phyloP scores from a whole-genome alignment of 30 jellyfish, hydroid and myxozoan species.

The Cassiopea xamachana region DNA sequence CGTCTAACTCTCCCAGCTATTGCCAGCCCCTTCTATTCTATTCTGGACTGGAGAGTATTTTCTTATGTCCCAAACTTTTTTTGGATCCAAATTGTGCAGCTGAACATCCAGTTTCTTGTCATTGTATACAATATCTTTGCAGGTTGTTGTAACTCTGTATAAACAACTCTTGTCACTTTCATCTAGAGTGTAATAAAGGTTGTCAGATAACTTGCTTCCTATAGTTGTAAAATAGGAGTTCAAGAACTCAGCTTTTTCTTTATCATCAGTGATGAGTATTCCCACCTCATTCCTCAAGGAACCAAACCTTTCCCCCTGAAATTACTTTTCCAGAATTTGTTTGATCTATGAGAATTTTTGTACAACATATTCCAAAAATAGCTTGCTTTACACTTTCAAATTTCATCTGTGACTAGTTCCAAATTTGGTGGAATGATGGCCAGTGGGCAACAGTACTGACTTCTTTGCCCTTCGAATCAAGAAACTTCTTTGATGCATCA shows the following conservation, averaged over 20 bases:
- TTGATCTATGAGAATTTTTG: too few relatives aligned
- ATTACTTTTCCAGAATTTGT: neutral
- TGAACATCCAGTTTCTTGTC: slow-evolving; percentile 26
- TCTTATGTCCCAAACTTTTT: slow-evolving; percentile 26
- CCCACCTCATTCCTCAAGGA: slow-evolving; percentile 21
- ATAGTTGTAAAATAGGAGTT: slow-evolving; percentile 13
- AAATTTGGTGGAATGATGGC: too few relatives aligned
- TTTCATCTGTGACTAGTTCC: too few relatives aligned
- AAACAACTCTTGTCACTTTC: neutral
- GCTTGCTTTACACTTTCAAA: too few relatives aligned
- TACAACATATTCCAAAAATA: too few relatives aligned
- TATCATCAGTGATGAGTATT: slow-evolving; percentile 21
- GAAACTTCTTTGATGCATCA: too few relatives aligned
- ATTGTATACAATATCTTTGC: slow-evolving; percentile 9
- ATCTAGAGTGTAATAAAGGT: neutral
- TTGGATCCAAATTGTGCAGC: slow-evolving; percentile 7
- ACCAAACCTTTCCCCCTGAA: neutral
- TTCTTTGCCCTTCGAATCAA: too few relatives aligned
- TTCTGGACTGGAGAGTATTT: neutral
- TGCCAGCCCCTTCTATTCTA: too few relatives aligned
- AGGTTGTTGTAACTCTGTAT: slow-evolving; percentile 31
- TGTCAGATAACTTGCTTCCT: neutral
- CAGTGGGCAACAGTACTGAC: too few relatives aligned
- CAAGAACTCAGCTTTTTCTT: slow-evolving; percentile 31
- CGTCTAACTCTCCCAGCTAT: too few relatives aligned